Percentiles rank a stretch among this genome's conserved stretches.
phyloP scores from a whole-genome alignment of 2,113 vertebrate genomes.

The Chloebia gouldiae region DNA sequence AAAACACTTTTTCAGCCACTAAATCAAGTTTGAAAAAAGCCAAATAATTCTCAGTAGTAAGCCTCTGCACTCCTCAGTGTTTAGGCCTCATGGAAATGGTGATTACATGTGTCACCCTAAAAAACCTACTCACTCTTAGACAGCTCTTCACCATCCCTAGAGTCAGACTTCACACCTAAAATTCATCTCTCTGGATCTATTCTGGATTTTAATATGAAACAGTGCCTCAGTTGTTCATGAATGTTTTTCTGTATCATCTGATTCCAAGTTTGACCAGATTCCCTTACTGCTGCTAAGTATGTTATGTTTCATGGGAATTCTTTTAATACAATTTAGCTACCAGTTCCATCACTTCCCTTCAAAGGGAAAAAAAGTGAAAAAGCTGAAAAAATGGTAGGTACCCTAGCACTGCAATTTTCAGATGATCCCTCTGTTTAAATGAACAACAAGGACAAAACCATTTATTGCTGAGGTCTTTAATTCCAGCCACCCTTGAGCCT shows the following conservation, averaged over 20 bases:
- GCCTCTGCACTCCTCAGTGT: background rate
- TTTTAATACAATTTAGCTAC: background rate
- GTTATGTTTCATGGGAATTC: background rate
- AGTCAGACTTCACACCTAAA: background rate
- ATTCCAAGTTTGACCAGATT: background rate
- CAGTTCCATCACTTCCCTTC: background rate
- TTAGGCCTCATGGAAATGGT: background rate
- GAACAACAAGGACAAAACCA: background rate
- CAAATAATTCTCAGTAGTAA: background rate
- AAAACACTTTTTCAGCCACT: conserved; percentile 39
- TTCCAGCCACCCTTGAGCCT: background rate
- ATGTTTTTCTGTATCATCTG: background rate
- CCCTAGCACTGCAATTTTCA: background rate
- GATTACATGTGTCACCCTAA: background rate
- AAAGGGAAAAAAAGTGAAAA: background rate
- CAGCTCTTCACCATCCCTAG: background rate
- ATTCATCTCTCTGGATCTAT: background rate
- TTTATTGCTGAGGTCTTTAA: background rate
- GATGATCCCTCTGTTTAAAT: background rate
- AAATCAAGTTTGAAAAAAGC: conserved; percentile 40
- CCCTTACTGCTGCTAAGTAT: background rate
- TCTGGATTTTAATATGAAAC: background rate
- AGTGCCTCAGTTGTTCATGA: background rate
- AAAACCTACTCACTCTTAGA: background rate
- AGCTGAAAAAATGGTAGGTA: background rate